phyloP scores from a whole-genome alignment of 2,797 vertebrate species.

The Eulemur mongoz region DNA sequence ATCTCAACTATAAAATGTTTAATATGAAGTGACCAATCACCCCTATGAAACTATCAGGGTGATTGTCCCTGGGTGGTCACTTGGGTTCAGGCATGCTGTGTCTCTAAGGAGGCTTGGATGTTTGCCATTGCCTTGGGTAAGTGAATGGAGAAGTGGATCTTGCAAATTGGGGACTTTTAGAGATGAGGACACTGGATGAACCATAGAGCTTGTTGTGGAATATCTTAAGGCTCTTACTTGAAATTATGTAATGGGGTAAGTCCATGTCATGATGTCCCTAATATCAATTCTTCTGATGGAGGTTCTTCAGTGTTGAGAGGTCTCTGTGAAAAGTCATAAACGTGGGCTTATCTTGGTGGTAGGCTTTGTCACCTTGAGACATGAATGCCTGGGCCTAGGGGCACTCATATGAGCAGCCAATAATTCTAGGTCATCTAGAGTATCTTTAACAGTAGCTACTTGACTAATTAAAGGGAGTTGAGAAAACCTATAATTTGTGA shows the following conservation, averaged over 20 bases:
- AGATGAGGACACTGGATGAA: no score
- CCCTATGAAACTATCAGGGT: no score
- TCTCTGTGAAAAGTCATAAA: not conserved
- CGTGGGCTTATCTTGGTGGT: not conserved
- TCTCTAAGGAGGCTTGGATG: not conserved
- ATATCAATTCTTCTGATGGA: not conserved
- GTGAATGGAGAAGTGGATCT: not conserved
- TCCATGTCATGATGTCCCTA: fast-evolving
- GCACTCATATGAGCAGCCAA: not conserved
- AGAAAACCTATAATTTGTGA: not conserved
- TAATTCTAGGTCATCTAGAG: not conserved
- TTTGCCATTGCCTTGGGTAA: not conserved
- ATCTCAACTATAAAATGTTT: not conserved
- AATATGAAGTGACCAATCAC: not conserved
- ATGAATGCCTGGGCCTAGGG: not conserved
- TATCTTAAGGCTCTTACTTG: not conserved
- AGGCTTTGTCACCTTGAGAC: not conserved
- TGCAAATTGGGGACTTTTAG: not conserved
- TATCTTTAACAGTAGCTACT: not conserved
- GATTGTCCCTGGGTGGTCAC: not conserved
- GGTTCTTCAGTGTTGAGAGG: not conserved
- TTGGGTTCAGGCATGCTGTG: no score
- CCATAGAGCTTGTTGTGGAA: no score
- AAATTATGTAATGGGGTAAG: not conserved
- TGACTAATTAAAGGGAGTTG: not conserved